Percentiles rank a stretch among this genome's conserved stretches.
Evolutionary conservation across 2,797 vertebrate genomes (phyloP).

Genomic region (Echiichthys vipera): DNA sequence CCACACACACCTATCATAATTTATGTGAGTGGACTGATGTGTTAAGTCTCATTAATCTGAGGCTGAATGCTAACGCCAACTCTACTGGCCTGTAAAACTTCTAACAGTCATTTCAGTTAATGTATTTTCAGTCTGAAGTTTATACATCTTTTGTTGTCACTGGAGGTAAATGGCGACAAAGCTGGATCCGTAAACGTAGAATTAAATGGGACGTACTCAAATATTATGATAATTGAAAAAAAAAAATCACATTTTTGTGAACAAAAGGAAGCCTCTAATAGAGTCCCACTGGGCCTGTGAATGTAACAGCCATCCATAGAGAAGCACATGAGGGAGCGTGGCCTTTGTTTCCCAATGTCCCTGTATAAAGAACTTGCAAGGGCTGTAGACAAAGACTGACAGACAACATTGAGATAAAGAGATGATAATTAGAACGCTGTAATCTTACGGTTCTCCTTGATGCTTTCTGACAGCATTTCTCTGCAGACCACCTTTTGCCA

Average conservation of each 20-base stretch:
- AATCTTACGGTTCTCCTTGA: conserved; percentile 21
- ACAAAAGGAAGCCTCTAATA: conserved; percentile 30
- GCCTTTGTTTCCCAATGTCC: conserved; percentile 34
- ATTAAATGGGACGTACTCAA: conserved; percentile 4
- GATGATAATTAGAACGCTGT: conserved; percentile 42
- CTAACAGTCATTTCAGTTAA: conserved; percentile 28
- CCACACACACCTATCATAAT: conserved; percentile 57
- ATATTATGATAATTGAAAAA: conserved; percentile 31
- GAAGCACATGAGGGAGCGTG: neutral
- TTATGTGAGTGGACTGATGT: conserved; percentile 46
- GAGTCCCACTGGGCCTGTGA: neutral
- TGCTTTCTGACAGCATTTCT: conserved; percentile 38
- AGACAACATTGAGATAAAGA: conserved; percentile 36
- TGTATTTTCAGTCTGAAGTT: conserved; percentile 20
- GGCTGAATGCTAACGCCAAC: conserved; percentile 15
- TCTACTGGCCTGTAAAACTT: conserved; percentile 32
- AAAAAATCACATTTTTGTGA: conserved; percentile 28
- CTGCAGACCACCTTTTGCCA: conserved; percentile 4
- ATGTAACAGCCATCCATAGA: conserved; percentile 4
- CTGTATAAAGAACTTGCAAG: conserved; percentile 11
- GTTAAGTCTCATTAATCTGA: conserved; percentile 53
- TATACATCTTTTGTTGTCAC: conserved; percentile 2
- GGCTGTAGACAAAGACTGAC: conserved; percentile 20
- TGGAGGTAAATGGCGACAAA: neutral
- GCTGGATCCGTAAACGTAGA: neutral